Evolutionary conservation across 2,888 invertebrate species (phyloP), one percentile per base, ranked within the genome.

Genomic region (Drosophila paramelanica): DNA sequence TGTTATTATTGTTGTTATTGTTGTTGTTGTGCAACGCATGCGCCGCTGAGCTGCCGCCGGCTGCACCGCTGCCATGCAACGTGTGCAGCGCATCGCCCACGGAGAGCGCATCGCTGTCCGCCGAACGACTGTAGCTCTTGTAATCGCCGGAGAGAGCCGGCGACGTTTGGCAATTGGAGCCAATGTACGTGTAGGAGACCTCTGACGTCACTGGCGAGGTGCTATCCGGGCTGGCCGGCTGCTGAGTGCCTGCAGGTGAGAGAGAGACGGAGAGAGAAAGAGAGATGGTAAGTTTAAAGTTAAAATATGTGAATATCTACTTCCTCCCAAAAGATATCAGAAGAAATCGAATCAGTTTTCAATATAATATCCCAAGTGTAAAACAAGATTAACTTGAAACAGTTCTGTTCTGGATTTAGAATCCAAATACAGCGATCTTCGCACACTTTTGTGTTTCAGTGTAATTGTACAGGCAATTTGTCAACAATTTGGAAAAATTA

Each of bases 191-290:
- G 67, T 94, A 94, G 0, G 95, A 95, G 0, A 96, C 92, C 84
- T 96, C 96, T 0, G 96, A 96, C 61, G 95, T 94, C n/a, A 96
- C 95, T 2, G 97, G 96, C 50, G 97, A 97, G 11, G 97, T 97
- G 85, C 97, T 97, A 90, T 97, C 97, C 0, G 97, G 97, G 87
- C 96, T 96, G 13, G 96, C 95, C 91, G 95, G 95, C 89, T 96
- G 96, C 38, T 95, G 93, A 41, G 91, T 79, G 90, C 91, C 94
- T 94, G 89, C 59, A 93, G 86, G n/a, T 11, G 25, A 20, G 2
- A 56, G 7, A 55, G 36, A 36, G 11, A 14, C 13, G n/a, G 25
- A 5, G 36, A 25, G 42, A 4, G 42, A 23, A 6, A 10, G 46
- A 14, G 23, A 23, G 4, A 4, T 23, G 23, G 23, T 4, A 23